phyloP scores from a whole-genome alignment of 2,113 vertebrate genomes.

The Misgurnus anguillicaudatus region DNA sequence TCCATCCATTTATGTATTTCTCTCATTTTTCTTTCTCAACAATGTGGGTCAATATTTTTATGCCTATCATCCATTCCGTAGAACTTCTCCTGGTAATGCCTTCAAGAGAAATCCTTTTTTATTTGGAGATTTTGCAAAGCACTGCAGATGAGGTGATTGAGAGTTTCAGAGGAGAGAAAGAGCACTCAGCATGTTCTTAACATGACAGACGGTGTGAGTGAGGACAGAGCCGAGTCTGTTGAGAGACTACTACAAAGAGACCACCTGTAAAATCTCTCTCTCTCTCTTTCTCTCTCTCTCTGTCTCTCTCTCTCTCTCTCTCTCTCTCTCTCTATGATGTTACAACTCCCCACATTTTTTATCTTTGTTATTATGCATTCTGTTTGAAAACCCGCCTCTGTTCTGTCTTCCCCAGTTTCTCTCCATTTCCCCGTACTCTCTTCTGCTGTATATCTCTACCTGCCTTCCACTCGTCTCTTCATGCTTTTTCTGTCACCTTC shows the following conservation, averaged over 20 bases:
- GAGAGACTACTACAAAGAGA: background rate
- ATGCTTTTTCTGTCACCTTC: constrained; percentile 6
- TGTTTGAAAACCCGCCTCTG: constrained; percentile 52
- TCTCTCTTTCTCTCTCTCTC: background rate
- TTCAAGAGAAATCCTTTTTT: background rate
- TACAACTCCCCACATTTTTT: constrained; percentile 37
- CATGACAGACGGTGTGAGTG: background rate
- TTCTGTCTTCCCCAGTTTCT: constrained; percentile 51
- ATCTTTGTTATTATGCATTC: constrained; percentile 48
- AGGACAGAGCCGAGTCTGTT: background rate
- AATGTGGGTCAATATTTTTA: background rate
- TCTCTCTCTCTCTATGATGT: constrained; percentile 11
- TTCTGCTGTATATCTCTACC: constrained; percentile 13
- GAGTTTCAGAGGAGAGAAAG: background rate
- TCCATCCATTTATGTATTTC: background rate
- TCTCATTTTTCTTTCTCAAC: background rate
- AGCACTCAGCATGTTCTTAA: background rate
- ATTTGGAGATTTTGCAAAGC: background rate
- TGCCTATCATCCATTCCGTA: background rate
- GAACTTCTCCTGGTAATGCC: background rate
- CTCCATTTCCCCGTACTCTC: constrained; percentile 32
- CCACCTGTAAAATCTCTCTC: background rate
- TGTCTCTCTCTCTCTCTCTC: background rate
- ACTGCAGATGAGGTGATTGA: background rate
- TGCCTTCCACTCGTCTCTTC: constrained; percentile 21